Conservation (phyloP, 2,888 invertebrate species). For the Ennomos fuscantarius region DNA sequence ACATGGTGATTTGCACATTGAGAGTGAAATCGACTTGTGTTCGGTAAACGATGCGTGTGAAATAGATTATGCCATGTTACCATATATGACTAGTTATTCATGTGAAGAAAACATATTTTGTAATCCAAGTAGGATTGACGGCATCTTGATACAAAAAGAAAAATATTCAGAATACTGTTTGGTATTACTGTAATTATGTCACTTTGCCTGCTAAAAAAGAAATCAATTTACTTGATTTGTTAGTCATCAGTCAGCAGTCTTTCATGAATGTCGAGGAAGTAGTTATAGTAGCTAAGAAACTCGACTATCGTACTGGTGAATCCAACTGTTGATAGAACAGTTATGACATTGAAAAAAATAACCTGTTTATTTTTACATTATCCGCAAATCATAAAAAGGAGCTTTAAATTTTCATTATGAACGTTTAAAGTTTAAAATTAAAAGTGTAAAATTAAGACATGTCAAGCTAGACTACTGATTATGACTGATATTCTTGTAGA, state of each 20-base stretch:
- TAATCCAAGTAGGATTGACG: conserved; percentile 20
- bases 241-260: too few species aligned
- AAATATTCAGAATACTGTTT: not conserved
- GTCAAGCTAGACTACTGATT: too few species aligned
- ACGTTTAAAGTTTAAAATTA: conserved; percentile 4
- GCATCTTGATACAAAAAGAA: conserved; percentile 2
- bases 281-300: too few species aligned
- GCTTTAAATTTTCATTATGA: conserved; percentile 2
- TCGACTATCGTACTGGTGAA: too few species aligned
- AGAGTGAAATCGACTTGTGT: conserved; percentile 51
- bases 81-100: conserved; percentile 28
- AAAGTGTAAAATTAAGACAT: too few species aligned
- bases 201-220: too few species aligned
- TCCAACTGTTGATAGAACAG: too few species aligned
- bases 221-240: too few species aligned
- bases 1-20: conserved; percentile 47
- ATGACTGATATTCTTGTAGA: conserved; percentile 11
- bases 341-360: conserved; percentile 9
- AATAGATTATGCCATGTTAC: conserved; percentile 33
- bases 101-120: conserved; percentile 25
- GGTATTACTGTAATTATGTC: too few species aligned
- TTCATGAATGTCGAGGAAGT: too few species aligned
- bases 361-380: not conserved
- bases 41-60: conserved; percentile 45
- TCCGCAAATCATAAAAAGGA: conserved; percentile 7